Conservation (phyloP, 64 coral and sea anemone species). For the Montipora efflorescens region DNA sequence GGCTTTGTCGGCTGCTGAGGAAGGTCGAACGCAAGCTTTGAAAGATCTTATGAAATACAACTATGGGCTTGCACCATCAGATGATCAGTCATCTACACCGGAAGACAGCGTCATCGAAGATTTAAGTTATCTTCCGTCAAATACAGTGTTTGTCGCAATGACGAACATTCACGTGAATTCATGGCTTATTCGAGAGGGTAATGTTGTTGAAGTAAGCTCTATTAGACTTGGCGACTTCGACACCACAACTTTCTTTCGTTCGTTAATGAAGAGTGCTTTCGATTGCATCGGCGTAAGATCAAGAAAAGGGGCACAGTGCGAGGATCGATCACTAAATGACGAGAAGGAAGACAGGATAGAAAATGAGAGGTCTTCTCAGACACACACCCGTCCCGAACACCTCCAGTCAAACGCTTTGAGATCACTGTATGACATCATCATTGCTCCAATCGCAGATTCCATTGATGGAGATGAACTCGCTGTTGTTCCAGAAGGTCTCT, state of each 20-base stretch:
- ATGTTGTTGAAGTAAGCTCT: not conserved
- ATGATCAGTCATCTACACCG: not conserved
- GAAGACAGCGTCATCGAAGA: not conserved
- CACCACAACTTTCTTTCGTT: not conserved
- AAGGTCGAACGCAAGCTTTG: slow-evolving; percentile 1
- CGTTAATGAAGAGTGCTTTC: not conserved
- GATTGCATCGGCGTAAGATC: not conserved
- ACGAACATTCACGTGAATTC: not conserved
- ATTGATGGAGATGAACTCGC: not conserved
- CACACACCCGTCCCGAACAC: not conserved
- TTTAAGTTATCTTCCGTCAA: not conserved
- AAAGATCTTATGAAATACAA: slow-evolving; percentile 11
- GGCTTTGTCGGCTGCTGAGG: not conserved
- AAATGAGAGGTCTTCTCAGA: not conserved
- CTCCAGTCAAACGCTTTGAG: not conserved
- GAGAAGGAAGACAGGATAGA: not conserved
- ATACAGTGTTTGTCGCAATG: not conserved
- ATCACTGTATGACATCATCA: not conserved
- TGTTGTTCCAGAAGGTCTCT: not conserved
- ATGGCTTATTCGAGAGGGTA: not conserved
- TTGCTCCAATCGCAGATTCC: not conserved
- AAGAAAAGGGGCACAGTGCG: not conserved
- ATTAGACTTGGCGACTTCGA: not conserved
- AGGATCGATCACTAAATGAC: not conserved
- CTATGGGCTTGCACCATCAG: not conserved